phyloP scores from a whole-genome alignment of 2,113 vertebrate species.

The Leptobrachium ailaonicum region DNA sequence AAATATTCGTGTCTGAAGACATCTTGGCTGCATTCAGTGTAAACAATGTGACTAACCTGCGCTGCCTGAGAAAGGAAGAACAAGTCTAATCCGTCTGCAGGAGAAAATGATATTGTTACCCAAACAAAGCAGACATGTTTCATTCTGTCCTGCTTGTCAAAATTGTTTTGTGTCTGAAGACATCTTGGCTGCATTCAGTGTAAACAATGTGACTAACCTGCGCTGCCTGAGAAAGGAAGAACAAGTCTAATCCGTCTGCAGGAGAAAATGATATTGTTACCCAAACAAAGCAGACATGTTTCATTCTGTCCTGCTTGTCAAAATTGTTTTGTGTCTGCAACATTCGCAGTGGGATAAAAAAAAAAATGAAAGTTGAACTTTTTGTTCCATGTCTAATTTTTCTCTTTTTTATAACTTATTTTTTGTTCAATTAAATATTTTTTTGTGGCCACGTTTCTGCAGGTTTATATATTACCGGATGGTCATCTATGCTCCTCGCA shows the following conservation, averaged over 20 bases:
- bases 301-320: constrained; percentile 4
- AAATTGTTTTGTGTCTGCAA: neutral
- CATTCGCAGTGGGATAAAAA: neutral
- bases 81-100: neutral
- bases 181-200: constrained; percentile 30
- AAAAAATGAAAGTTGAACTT: constrained; percentile 4
- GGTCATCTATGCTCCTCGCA: too few relatives aligned
- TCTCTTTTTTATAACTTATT: too few relatives aligned
- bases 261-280: neutral
- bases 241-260: neutral
- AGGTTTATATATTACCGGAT: too few relatives aligned
- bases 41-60: constrained; percentile 21
- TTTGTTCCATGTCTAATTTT: too few relatives aligned
- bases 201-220: constrained; percentile 22
- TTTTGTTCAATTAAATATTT: too few relatives aligned
- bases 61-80: neutral
- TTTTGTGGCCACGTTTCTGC: too few relatives aligned
- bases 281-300: neutral
- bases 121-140: neutral
- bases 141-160: constrained; percentile 3
- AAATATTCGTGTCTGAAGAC: constrained; percentile 36
- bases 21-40: constrained; percentile 32
- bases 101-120: neutral
- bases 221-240: neutral
- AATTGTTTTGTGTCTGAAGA: constrained; percentile 3